Percentiles rank a stretch among this genome's conserved stretches.
Evolutionary conservation across 2,797 vertebrate species (phyloP).

Genomic region (Hypotaenidia okinawae): DNA sequence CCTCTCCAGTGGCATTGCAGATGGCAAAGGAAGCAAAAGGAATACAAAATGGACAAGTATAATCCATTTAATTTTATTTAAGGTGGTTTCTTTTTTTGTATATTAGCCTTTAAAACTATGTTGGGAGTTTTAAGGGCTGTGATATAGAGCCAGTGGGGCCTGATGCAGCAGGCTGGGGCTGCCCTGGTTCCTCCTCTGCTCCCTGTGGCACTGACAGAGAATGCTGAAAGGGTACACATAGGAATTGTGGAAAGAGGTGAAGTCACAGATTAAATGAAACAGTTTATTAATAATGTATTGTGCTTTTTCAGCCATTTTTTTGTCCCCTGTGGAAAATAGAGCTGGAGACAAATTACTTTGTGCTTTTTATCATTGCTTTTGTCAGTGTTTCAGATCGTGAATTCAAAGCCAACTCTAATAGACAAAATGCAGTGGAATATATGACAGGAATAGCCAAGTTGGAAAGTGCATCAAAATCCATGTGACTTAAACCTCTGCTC

Average conservation of each 20-base stretch:
- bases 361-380: not conserved
- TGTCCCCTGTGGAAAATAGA: not conserved
- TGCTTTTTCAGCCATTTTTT: not conserved
- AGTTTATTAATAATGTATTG: not conserved
- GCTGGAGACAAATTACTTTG: not conserved
- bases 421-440: not conserved
- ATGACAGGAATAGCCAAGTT: not conserved
- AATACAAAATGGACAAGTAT: not conserved
- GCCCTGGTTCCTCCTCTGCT: not conserved
- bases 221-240: rapidly evolving
- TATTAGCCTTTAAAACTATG: too few relatives aligned
- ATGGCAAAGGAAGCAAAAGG: not conserved
- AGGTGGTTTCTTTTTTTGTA: too few relatives aligned
- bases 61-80: not conserved
- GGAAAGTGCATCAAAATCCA: not conserved
- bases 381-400: not conserved
- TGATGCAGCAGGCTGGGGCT: not conserved
- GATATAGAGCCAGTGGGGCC: not conserved
- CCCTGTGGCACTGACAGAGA: rapidly evolving
- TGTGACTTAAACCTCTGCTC: not conserved
- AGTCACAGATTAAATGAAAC: not conserved
- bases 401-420: not conserved
- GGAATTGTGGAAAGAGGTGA: not conserved
- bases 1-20: not conserved
- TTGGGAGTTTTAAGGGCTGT: not conserved